Percentiles rank a stretch among this genome's conserved stretches.
These are phyloP conservation scores for Corydoras sp. DNA, from an alignment of 2,113 vertebrate species.

Conservation along the genomic window DNA sequence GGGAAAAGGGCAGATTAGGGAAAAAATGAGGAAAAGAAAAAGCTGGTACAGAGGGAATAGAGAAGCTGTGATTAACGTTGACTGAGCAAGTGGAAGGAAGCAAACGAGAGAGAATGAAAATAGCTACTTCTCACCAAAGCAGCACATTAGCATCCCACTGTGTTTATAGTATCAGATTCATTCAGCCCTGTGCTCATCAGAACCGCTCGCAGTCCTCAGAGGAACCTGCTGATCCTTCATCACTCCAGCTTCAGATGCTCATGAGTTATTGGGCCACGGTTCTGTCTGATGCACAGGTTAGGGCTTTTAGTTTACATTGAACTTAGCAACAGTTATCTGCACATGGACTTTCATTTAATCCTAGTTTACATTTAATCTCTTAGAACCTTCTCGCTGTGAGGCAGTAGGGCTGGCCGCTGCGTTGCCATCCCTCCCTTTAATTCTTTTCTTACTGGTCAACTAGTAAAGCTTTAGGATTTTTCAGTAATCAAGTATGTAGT, in stretches of 20 bases:
- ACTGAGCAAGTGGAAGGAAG: constrained; percentile 19
- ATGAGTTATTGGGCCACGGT: background rate
- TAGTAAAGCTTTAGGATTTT: no score
- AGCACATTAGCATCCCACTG: constrained; percentile 17
- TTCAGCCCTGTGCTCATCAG: constrained; percentile 2
- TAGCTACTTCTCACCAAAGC: constrained; percentile 31
- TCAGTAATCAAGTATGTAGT: no score
- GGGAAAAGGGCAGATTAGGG: background rate
- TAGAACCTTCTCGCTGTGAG: no score
- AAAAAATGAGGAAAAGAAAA: background rate
- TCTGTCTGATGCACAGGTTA: no score
- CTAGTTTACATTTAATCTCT: no score
- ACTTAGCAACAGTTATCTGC: no score
- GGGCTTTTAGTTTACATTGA: no score
- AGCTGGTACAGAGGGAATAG: background rate
- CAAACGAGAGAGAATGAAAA: constrained; percentile 12
- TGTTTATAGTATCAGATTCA: constrained; percentile 18
- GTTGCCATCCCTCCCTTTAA: no score
- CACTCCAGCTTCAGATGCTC: background rate
- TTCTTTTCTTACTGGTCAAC: no score
- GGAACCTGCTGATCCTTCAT: background rate
- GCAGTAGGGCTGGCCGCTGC: no score
- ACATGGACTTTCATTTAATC: no score
- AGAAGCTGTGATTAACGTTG: constrained; percentile 17
- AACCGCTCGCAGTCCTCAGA: background rate